Percentiles rank a stretch among this genome's conserved stretches.
Conservation (phyloP, 2,888 invertebrate genomes). For the Drosophila pegasa region DNA sequence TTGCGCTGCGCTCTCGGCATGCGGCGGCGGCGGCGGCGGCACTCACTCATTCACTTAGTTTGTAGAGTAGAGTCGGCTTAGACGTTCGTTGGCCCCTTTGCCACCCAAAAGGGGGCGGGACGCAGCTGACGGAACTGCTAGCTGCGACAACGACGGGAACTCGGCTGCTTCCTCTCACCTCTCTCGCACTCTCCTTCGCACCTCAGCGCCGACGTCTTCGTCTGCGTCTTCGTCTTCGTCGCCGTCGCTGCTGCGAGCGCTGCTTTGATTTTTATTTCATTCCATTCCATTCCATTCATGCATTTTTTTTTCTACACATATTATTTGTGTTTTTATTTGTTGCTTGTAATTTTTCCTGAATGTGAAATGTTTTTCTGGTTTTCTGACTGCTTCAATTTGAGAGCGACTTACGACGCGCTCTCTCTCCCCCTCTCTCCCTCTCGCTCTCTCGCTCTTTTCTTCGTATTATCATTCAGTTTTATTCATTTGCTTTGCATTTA, state of each 20-base stretch:
- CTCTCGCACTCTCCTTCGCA: constrained; percentile 18
- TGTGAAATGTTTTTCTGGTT: constrained; percentile 65
- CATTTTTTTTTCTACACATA: constrained; percentile 42
- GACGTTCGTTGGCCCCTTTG: constrained; percentile 77
- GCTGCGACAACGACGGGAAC: constrained; percentile 31
- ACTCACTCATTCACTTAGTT: constrained; percentile 46
- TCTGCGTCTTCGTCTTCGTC: background rate
- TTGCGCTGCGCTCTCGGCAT: constrained; percentile 17
- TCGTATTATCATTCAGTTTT: constrained; percentile 44
- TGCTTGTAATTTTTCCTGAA: constrained; percentile 57
- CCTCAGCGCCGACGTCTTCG: background rate
- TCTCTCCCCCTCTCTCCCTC: background rate
- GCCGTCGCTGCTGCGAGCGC: constrained; percentile 24
- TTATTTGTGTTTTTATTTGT: constrained; percentile 18
- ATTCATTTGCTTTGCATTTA: constrained; percentile 30
- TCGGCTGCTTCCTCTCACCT: constrained; percentile 36
- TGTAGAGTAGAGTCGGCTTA: constrained; percentile 53
- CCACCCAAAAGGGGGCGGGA: constrained; percentile 37
- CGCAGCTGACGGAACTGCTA: constrained; percentile 21
- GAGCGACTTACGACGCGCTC: constrained; percentile 53
- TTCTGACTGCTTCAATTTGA: constrained; percentile 48
- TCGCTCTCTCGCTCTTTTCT: constrained; percentile 1
- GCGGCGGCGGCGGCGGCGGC: constrained; percentile 17
- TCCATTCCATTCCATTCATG: constrained; percentile 68
- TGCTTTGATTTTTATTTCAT: constrained; percentile 54